These are phyloP conservation scores for Aethina tumida DNA, from an alignment of 1,140 invertebrate species.

Conservation along the genomic window DNA sequence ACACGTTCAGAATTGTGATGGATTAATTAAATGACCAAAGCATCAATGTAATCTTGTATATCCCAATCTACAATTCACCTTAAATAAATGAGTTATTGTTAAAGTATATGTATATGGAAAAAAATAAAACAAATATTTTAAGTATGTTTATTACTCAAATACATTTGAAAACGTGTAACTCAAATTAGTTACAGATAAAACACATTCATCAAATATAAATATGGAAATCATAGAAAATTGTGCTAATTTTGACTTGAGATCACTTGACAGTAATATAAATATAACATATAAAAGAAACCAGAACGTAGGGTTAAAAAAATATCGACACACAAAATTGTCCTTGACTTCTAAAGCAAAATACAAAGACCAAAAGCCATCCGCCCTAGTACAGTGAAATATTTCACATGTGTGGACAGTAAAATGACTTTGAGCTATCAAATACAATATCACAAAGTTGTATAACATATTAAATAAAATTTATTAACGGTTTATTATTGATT, in stretches of 20 bases:
- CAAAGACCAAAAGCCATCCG: conserved; percentile 19
- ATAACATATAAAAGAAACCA: conserved; percentile 4
- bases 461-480: conserved; percentile 20
- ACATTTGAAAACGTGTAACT: conserved; percentile 28
- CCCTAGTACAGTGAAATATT: no score
- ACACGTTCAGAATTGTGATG: no score
- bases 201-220: conserved; percentile 16
- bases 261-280: conserved; percentile 20
- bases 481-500: conserved; percentile 23
- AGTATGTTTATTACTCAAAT: conserved; percentile 28
- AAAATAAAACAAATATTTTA: conserved; percentile 9
- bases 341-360: conserved; percentile 14
- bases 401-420: no score
- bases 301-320: conserved; percentile 15
- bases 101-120: background rate
- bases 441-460: conserved; percentile 29
- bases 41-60: no score
- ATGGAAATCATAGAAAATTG: conserved; percentile 20
- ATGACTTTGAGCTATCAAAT: no score
- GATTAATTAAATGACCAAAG: no score
- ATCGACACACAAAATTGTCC: conserved; percentile 14
- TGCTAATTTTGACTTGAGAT: conserved; percentile 31
- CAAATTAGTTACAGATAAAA: conserved; percentile 21
- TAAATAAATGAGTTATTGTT: no score
- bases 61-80: no score